Base-by-base conservation (phyloP, 2,888 invertebrate species). In the Pediacus dermestoides region DNA sequence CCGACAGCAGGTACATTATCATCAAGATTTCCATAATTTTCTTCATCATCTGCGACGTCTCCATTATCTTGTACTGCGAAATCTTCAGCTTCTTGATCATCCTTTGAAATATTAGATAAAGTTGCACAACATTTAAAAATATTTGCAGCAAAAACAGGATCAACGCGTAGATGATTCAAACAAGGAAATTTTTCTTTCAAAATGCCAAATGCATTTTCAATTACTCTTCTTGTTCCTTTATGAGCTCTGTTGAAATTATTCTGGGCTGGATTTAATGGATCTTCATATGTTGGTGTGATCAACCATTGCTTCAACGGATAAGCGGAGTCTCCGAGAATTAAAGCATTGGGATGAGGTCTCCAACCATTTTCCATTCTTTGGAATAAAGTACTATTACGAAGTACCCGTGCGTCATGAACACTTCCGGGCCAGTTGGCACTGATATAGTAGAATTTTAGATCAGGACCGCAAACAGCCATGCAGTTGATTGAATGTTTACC, bases 401-500 rank as follows among this genome's bases (percentile, higher is more conserved):
- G 36, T 12, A 54, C 53, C 14, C 51, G 25, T 14, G 50, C 40
- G 30, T 53, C 50, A 35, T 56, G 46, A 1, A 53, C 50, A 34
- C 51, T 52, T 2, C 53, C 53, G 23, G 56, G 46, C 44, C n/a
- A n/a, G 9, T 30, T 34, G 7, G 34, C 39, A 35, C 34, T 35
- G 2, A 39, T 9, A 36, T 51, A 55, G 22, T 53, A 52, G 23
- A 52, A 49, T 15, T 15, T 40, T 27, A 40, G n/a, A 33, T 52
- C 46, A 14, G 43, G 45, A 16, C 46, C 45, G 41, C 44, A 46
- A 30, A 49, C 46, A 25, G 42, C 43, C 48, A 49, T 48, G 7
- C 49, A 47, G 37, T 50, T 54, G 26, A 54, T 36, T 18, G 44
- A 48, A 34, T 57, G 54, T 12, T 53, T 47, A 1, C 52, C 52